Evolutionary conservation across 2,113 vertebrate species (phyloP).

Genomic region (Psilopsiagon aymara): DNA sequence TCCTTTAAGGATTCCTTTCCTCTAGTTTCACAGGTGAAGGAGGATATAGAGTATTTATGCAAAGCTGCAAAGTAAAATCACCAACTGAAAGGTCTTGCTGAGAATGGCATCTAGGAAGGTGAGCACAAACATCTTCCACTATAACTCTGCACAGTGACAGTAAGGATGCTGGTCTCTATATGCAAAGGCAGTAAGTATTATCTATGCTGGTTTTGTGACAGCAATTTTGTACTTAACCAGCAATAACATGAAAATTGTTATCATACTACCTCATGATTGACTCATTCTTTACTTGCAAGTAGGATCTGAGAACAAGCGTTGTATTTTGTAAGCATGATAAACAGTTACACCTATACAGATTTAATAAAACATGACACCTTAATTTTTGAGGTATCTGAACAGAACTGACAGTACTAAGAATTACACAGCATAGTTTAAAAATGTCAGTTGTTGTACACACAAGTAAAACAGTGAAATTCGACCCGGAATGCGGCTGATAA

Average conservation of each 20-base stretch:
- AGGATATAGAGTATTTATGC: neutral
- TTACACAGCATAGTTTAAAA: fast-evolving
- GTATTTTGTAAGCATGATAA: neutral
- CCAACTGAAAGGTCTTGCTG: neutral
- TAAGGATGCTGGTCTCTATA: neutral
- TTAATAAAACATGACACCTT: neutral
- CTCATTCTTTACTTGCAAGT: neutral
- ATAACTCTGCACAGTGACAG: neutral
- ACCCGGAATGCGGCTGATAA: fast-evolving
- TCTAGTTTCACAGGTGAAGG: neutral
- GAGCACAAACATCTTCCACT: neutral
- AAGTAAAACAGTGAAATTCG: fast-evolving
- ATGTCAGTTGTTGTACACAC: fast-evolving
- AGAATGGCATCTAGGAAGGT: neutral
- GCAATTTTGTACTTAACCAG: neutral
- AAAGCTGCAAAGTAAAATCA: neutral
- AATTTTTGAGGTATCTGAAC: neutral
- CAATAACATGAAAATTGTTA: neutral
- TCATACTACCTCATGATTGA: neutral
- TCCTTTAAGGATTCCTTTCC: neutral
- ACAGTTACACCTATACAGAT: neutral
- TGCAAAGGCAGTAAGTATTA: fast-evolving
- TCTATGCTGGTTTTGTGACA: neutral
- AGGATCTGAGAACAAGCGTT: neutral
- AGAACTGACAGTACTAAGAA: neutral